A percentile compares a stretch with the other conserved stretches of the same genome.
Evolutionary conservation across 2,113 vertebrate species (phyloP).

Genomic region (Marcusenius ussheri): DNA sequence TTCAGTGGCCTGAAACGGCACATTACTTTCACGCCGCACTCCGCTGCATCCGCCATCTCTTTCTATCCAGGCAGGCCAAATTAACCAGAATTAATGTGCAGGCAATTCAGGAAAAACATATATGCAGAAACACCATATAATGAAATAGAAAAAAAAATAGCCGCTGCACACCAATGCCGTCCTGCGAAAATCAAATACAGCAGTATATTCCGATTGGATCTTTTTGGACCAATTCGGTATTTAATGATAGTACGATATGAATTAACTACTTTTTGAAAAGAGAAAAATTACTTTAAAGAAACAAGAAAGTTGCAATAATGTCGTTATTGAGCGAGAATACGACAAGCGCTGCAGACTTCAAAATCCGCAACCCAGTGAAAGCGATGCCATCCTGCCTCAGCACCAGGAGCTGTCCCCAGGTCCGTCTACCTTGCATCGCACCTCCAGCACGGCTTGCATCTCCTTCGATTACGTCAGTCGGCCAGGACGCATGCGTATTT

Average conservation of each 20-base stretch:
- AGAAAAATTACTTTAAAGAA: neutral
- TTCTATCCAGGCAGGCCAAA: slow-evolving; percentile 13
- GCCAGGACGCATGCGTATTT: neutral
- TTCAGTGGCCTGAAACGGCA: slow-evolving; percentile 74
- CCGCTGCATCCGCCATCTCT: slow-evolving; percentile 71
- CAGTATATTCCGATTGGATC: neutral
- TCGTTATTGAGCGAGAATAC: neutral
- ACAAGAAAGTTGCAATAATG: neutral
- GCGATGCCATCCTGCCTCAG: slow-evolving; percentile 48
- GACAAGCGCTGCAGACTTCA: slow-evolving; percentile 28
- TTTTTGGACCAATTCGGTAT: neutral
- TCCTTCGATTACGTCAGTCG: slow-evolving; percentile 36
- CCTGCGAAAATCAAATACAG: slow-evolving; percentile 7
- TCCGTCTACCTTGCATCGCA: neutral
- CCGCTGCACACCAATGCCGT: slow-evolving; percentile 5
- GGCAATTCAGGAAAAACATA: slow-evolving; percentile 18
- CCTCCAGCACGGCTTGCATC: slow-evolving; percentile 29
- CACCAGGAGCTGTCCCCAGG: slow-evolving; percentile 34
- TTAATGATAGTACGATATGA: neutral
- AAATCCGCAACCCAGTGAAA: slow-evolving; percentile 34
- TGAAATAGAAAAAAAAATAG: neutral
- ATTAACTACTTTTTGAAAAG: neutral
- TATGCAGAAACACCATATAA: neutral
- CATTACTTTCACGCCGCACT: slow-evolving; percentile 79
- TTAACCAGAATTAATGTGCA: slow-evolving; percentile 16